phyloP scores from a whole-genome alignment of 92 coral and sea anemone genomes.

The Phenganax marumi region DNA sequence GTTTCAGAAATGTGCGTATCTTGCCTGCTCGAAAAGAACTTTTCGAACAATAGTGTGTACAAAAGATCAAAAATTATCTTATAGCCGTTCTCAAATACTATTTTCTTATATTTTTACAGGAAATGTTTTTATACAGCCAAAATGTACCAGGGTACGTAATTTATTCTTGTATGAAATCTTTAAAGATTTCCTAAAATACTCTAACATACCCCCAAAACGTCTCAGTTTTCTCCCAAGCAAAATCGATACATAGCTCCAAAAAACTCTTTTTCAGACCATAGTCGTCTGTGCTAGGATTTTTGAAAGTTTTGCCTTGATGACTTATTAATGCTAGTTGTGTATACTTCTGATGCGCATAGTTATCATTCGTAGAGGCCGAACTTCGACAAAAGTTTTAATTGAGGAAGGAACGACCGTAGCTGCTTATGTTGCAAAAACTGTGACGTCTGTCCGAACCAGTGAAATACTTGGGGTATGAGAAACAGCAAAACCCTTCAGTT shows the following conservation, averaged over 20 bases:
- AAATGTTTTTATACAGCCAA: constrained; percentile 80
- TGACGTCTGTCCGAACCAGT: constrained; percentile 78
- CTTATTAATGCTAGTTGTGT: neutral
- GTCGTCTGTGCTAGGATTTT: too few relatives aligned
- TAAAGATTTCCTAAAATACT: neutral
- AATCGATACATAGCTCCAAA: too few relatives aligned
- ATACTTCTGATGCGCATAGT: too few relatives aligned
- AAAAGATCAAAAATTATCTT: neutral
- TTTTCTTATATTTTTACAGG: constrained; percentile 53
- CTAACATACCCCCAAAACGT: too few relatives aligned
- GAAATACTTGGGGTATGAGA: constrained; percentile 88
- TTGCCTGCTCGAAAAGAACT: neutral
- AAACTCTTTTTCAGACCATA: too few relatives aligned
- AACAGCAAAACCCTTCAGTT: neutral
- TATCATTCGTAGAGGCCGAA: constrained; percentile 54
- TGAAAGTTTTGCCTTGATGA: neutral
- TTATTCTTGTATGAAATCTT: neutral
- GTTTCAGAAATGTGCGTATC: too few relatives aligned
- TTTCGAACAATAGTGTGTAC: neutral
- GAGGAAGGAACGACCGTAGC: constrained; percentile 84
- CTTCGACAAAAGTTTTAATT: constrained; percentile 74
- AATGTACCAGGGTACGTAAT: constrained; percentile 80
- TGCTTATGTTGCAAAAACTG: constrained; percentile 84
- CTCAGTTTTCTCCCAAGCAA: too few relatives aligned
- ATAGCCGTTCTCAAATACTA: neutral